Evolutionary conservation across 2,797 vertebrate genomes (phyloP).

Genomic region (Semotilus atromaculatus): DNA sequence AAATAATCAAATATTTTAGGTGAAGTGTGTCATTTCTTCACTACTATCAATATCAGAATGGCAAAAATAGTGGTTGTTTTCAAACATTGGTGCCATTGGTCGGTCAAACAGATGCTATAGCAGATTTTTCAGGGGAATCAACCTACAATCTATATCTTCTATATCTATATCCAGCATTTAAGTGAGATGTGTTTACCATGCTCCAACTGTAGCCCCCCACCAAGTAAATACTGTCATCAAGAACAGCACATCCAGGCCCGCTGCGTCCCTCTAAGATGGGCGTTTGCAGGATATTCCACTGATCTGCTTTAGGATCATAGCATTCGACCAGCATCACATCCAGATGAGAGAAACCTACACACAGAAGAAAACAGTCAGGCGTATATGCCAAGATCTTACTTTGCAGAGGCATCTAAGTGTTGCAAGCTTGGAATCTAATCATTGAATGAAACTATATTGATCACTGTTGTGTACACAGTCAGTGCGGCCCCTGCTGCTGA

Average conservation of each 20-base stretch:
- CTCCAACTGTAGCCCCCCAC: constrained; percentile 99
- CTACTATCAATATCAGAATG: background rate
- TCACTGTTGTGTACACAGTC: constrained; percentile 1
- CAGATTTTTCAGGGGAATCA: background rate
- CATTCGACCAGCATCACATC: constrained; percentile 99
- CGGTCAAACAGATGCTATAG: background rate
- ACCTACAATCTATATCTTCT: background rate
- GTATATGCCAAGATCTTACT: background rate
- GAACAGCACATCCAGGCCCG: constrained; percentile 93
- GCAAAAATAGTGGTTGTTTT: background rate
- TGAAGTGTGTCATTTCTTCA: background rate
- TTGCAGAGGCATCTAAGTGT: background rate
- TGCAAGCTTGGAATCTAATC: background rate
- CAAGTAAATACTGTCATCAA: constrained; percentile 96
- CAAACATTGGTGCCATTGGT: background rate
- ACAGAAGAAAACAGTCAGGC: background rate
- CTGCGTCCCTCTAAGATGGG: constrained; percentile 98
- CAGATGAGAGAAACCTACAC: constrained; percentile 94
- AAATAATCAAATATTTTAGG: background rate
- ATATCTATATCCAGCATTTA: background rate
- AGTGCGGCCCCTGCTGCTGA: constrained; percentile 17
- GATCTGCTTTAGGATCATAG: constrained; percentile 97
- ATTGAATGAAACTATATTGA: constrained; percentile 17
- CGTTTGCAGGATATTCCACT: constrained; percentile 98
- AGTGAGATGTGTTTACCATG: constrained; percentile 82